Conservation (phyloP, 2,797 vertebrate species). For the Pterois miles region DNA sequence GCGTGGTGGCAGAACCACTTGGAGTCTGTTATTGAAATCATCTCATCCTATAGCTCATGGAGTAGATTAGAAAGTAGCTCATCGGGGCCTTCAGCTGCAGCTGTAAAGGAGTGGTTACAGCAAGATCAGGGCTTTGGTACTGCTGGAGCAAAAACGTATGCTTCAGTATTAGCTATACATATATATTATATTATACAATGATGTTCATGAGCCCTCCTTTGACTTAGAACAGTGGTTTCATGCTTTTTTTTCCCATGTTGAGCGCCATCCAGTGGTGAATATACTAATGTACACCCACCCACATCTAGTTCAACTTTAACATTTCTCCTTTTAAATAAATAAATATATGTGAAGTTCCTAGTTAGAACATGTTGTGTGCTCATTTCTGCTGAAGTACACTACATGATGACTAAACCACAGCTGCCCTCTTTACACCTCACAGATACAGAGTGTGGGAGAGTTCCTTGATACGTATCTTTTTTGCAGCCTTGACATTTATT, state of each 20-base stretch:
- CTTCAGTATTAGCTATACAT: slow-evolving; percentile 1
- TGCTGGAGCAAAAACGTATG: slow-evolving; percentile 14
- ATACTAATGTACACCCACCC: slow-evolving; percentile 2
- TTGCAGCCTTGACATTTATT: slow-evolving; percentile 76
- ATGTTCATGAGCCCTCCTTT: slow-evolving; percentile 3
- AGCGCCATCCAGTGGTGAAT: slow-evolving; percentile 74
- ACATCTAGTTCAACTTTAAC: neutral
- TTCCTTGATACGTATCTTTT: slow-evolving; percentile 81
- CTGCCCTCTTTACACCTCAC: slow-evolving; percentile 35
- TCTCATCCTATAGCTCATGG: slow-evolving; percentile 54
- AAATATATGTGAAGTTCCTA: neutral
- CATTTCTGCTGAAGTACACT: neutral
- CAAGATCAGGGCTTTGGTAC: neutral
- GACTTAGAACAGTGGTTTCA: neutral
- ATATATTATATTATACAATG: neutral
- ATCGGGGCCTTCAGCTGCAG: slow-evolving; percentile 3
- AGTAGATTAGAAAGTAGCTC: slow-evolving; percentile 40
- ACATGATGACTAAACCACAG: slow-evolving; percentile 41
- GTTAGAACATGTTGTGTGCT: neutral
- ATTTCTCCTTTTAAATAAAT: neutral
- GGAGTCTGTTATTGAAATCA: slow-evolving; percentile 57
- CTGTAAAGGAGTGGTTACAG: neutral
- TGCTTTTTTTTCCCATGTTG: slow-evolving; percentile 28
- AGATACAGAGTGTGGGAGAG: slow-evolving; percentile 78
- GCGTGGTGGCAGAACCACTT: slow-evolving; percentile 56